Percentiles rank a stretch among this genome's conserved stretches.
phyloP scores from a whole-genome alignment of 2,888 invertebrate genomes.

The Aquatica leii region DNA sequence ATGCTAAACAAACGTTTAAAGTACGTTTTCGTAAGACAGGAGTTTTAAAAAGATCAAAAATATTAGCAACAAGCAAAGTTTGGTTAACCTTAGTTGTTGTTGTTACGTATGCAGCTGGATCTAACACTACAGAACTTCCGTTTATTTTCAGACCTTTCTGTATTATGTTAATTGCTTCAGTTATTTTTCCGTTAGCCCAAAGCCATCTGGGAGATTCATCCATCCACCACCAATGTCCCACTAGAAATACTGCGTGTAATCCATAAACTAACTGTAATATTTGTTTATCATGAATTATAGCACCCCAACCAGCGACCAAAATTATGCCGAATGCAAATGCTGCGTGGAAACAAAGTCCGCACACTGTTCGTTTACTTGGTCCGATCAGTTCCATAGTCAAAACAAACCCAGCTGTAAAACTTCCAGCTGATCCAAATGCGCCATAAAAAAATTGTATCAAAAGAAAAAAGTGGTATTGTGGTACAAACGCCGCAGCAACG shows the following conservation, averaged over 20 bases:
- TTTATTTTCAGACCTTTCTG: conserved; percentile 80
- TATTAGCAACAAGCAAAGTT: conserved; percentile 64
- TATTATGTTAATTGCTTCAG: no score
- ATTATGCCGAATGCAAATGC: conserved; percentile 83
- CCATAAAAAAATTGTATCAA: conserved; percentile 75
- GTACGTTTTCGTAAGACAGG: conserved; percentile 81
- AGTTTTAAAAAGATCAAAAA: conserved; percentile 78
- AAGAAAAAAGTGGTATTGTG: conserved; percentile 78
- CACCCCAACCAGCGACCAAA: conserved; percentile 85
- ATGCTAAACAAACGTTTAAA: conserved; percentile 81
- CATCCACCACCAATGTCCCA: no score
- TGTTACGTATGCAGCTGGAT: conserved; percentile 72
- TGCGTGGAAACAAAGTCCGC: conserved; percentile 82
- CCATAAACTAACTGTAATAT: conserved; percentile 82
- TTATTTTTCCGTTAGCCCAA: conserved; percentile 80
- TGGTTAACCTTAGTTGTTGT: conserved; percentile 63
- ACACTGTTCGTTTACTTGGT: conserved; percentile 77
- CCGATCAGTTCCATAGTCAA: conserved; percentile 86
- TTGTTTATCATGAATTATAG: conserved; percentile 75
- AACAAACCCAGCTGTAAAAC: conserved; percentile 73
- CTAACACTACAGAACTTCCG: conserved; percentile 68
- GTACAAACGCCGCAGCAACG: conserved; percentile 83
- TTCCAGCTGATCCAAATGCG: conserved; percentile 85
- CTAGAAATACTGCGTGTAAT: conserved; percentile 73
- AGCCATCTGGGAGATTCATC: no score